phyloP scores from a whole-genome alignment of 2,888 invertebrate genomes.

The Xiphydria camelus region DNA sequence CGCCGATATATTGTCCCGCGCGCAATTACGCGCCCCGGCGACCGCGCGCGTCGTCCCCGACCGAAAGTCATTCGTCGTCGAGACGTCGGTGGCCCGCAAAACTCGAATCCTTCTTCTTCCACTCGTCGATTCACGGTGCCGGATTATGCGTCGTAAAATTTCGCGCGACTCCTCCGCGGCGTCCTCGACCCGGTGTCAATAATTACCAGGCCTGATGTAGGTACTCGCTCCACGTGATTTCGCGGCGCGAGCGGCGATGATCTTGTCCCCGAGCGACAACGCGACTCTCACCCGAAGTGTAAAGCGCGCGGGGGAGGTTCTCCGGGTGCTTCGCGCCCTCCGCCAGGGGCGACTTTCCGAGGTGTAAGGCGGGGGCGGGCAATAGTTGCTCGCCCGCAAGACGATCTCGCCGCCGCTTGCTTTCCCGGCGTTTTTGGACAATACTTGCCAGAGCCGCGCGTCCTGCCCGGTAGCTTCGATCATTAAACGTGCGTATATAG shows the following conservation, averaged over 20 bases:
- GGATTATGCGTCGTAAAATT: not conserved
- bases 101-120: no score
- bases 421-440: slow-evolving; percentile 42
- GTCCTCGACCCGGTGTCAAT: slow-evolving; percentile 37
- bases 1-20: slow-evolving; percentile 38
- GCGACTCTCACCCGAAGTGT: no score
- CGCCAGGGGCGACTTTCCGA: slow-evolving; percentile 6
- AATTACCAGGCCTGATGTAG: slow-evolving; percentile 35
- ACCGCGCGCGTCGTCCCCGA: no score
- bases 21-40: slow-evolving; percentile 25
- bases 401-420: no score
- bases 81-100: no score
- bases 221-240: slow-evolving; percentile 27
- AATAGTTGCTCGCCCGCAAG: not conserved
- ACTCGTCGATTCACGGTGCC: no score
- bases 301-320: slow-evolving; percentile 24
- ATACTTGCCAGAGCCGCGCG: slow-evolving; percentile 50
- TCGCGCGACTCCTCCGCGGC: not conserved
- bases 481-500: slow-evolving; percentile 59
- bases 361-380: not conserved
- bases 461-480: slow-evolving; percentile 54
- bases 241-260: slow-evolving; percentile 11
- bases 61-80: no score
- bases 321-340: slow-evolving; percentile 18
- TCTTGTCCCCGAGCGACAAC: slow-evolving; percentile 15